Evolutionary conservation across 2,113 vertebrate species (phyloP), one percentile per base, ranked within the genome.

Genomic region (Monarcha castaneiventris): DNA sequence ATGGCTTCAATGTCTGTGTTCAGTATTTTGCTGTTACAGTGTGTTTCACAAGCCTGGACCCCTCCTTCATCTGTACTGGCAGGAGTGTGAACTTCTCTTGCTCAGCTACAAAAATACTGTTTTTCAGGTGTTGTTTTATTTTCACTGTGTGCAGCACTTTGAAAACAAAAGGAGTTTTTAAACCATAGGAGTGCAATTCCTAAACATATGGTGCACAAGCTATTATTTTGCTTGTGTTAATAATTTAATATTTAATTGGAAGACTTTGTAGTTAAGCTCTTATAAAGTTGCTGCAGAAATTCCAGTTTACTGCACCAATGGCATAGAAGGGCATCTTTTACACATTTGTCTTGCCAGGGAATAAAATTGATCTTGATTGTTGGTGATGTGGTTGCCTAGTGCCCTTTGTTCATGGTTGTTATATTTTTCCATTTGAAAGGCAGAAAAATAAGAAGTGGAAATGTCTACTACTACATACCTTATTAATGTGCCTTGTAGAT

Each of bases 231-330:
- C 51, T 63, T 74, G 27, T 74, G 54, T 93, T 82, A 71, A n/a
- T 91, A 4, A 52, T 90, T 88, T 91, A 6, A 23, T 87, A 21
- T 83, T 96, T 93, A 90, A 84, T 86, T 83, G 43, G 44, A 85
- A 94, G 56, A 43, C 51, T 92, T 84, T n/a, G 30, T 77, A 86
- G 75, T 93, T 96, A 77, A 85, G 63, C 82, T 92, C 37, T 96
- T 95, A 94, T 61, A 93, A 41, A 49, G 48, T 90, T 94, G 30
- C 72, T 94, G 85, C 85, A 96, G 93, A 88, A 69, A 93, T 96
- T 95, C 64, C 52, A 39, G 35, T 80, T 82, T 86, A 52, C 75
- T 88, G 78, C 82, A 88, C 78, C 68, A 56, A 7, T 71, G 68
- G 14, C 44, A 16, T 27, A 80, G 59, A 88, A 55, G 27, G 55